Evolutionary conservation across 2,797 vertebrate species (phyloP), one percentile per base, ranked within the genome.

Genomic region (Falco cherrug): DNA sequence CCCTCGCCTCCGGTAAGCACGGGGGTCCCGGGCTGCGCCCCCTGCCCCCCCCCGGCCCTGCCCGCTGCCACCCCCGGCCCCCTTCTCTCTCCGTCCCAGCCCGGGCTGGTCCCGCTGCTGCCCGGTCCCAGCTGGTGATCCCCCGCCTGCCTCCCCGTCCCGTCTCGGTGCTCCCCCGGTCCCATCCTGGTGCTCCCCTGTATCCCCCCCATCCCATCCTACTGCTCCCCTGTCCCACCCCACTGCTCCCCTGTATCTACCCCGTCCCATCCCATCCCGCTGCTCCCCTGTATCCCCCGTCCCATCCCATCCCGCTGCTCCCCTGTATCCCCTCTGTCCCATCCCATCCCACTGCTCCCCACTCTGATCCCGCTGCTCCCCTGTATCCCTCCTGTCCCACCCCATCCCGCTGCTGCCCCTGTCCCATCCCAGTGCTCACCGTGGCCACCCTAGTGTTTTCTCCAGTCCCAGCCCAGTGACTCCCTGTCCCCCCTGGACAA

Each of bases 1-100:
- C 91, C 84, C 86, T 95, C 35, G 83, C 89, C 95, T 95, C 93
- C 83, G 95, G 95, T 96, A 96, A 96, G 95, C 89, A 87, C 79
- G n/a, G 77, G 67, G 9, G 39, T 13, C 80, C 71, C 70, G 45
- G 39, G 39, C 54, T 10, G 74, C 25, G n/a, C 63, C 45, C 33
- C 64, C 41, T 10, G 56, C 14, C 48, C n/a, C 37, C 64, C 37
- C 41, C 29, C n/a, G n/a, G 41, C 50, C 63, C 63, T 26, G 47
- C 21, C 56, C 31, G 35, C 47, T 50, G 59, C 25, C 13, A 21
- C 25, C 54, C 26, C 68, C 37, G 5, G n/a, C 39, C 19, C 41
- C 8, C 7, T 28, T 37, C n/a, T 9, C 61, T 26, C 69, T 17
- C 37, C 13, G 39, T 33, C 51, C n/a, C 60, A 41, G 68, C 48